Base-by-base conservation (phyloP, 2,888 invertebrate genomes). In the Argynnis bischoffii region DNA sequence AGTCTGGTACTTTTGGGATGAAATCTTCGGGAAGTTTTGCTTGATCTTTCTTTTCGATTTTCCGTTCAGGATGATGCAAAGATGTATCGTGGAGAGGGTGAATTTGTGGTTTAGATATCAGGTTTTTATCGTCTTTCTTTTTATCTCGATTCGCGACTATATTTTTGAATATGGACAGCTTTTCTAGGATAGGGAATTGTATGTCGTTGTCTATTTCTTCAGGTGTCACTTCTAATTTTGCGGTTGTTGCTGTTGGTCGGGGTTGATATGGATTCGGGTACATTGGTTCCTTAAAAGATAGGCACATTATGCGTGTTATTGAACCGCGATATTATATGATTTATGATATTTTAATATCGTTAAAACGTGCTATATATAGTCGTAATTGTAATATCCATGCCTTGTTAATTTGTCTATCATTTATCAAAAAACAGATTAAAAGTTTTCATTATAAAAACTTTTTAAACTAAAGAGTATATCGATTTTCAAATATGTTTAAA, bases 11-110 rank as follows among this genome's bases (percentile, higher is more conserved):
- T n/a, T 64, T 72, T 18, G 53, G 21, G 11, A 47, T 6, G 15
- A 61, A 60, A 14, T 61, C 54, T 41, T 69, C 77, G 0, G 82
- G 79, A 0, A 80, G 67, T 51, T 81, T 80, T 0, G 90, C 82
- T 69, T 88, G 84, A 35, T 92, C 89, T 75, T 92, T 92, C 69
- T 92, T 92, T 65, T 89, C 90, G 0, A 88, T 92, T 68, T 82
- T 90, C 16, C 84, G 82, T 4, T 90, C 86, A 6, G 76, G 76
- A 21, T 92, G 92, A 6, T 82, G 76, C 0, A 86, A 26, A 0
- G 76, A 76, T 0, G 79, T 75, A 1, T 92, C 92, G 51, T 92
- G 90, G 1, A 87, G 0, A 0, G 92, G 92, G 66, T 91, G 90
- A 1, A 88, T 73, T 69, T 92, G 92, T 0, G 86, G 84, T 73